Evolutionary conservation across 2,888 invertebrate genomes (phyloP).

Genomic region (Idaea straminata): DNA sequence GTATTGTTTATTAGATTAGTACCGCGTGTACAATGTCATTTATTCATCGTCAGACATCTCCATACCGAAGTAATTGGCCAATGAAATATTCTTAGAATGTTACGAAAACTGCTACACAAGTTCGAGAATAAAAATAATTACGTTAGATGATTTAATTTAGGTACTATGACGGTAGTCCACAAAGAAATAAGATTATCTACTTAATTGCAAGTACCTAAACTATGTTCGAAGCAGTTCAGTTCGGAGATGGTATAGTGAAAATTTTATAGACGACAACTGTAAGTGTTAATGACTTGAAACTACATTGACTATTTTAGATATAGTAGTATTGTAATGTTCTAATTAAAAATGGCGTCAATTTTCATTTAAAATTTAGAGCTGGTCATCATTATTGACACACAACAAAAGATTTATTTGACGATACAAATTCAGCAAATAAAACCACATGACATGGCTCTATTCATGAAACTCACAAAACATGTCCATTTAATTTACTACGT

Average conservation of each 20-base stretch:
- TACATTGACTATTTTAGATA: neutral
- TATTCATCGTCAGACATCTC: constrained; percentile 11
- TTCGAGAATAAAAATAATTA: too few relatives aligned
- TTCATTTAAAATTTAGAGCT: neutral
- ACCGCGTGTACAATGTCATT: neutral
- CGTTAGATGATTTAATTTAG: neutral
- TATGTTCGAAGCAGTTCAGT: too few relatives aligned
- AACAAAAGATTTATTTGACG: constrained; percentile 6
- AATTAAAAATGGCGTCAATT: neutral
- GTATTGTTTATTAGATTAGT: constrained; percentile 51
- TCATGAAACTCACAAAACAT: constrained; percentile 55
- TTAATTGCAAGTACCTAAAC: too few relatives aligned
- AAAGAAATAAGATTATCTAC: neutral
- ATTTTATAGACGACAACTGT: neutral
- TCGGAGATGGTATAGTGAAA: neutral
- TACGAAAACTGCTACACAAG: neutral
- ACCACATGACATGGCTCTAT: constrained; percentile 23
- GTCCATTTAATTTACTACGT: constrained; percentile 58
- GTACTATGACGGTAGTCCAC: neutral
- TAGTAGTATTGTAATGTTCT: neutral
- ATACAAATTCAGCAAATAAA: constrained; percentile 1
- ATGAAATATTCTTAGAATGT: neutral
- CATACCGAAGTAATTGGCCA: constrained; percentile 6
- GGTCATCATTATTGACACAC: constrained; percentile 9
- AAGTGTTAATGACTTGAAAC: neutral